Percentiles rank a stretch among this genome's conserved stretches.
Conservation (phyloP, 2,888 invertebrate species). For the Dicyrtoma fusca region DNA sequence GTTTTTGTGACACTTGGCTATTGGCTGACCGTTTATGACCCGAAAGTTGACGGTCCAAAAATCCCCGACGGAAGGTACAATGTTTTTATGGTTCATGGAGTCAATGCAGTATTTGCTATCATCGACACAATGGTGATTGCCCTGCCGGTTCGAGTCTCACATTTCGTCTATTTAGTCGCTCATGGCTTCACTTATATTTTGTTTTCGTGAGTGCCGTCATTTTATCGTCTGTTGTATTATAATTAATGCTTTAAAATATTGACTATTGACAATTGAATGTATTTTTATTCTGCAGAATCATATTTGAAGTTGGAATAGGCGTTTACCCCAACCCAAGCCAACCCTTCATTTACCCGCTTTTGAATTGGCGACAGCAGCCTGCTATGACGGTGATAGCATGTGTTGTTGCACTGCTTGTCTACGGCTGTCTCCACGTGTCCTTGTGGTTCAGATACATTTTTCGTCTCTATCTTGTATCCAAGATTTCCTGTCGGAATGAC, state of each 20-base stretch:
- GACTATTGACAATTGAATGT: not conserved
- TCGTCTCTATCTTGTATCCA: not conserved
- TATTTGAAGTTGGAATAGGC: not conserved
- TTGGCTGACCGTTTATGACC: slow-evolving; percentile 7
- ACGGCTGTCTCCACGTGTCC: not conserved
- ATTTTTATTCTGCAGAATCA: not conserved
- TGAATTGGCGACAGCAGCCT: slow-evolving; percentile 7
- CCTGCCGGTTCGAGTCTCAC: slow-evolving; percentile 19
- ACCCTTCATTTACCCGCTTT: slow-evolving; percentile 1
- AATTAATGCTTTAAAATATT: no score
- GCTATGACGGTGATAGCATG: not conserved
- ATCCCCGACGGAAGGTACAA: no score
- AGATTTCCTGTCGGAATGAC: not conserved
- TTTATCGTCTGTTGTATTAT: no score
- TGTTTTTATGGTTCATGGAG: not conserved
- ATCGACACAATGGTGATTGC: not conserved
- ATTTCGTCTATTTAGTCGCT: not conserved
- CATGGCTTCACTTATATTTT: not conserved
- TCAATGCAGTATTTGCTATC: slow-evolving; percentile 3
- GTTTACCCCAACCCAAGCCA: not conserved
- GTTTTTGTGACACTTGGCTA: slow-evolving; percentile 18
- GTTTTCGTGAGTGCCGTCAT: slow-evolving; percentile 6
- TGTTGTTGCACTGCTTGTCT: not conserved
- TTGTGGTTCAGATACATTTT: not conserved
- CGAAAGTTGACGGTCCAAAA: not conserved